Evolutionary conservation across 2,113 vertebrate species (phyloP).

Genomic region (Lasiurus borealis): DNA sequence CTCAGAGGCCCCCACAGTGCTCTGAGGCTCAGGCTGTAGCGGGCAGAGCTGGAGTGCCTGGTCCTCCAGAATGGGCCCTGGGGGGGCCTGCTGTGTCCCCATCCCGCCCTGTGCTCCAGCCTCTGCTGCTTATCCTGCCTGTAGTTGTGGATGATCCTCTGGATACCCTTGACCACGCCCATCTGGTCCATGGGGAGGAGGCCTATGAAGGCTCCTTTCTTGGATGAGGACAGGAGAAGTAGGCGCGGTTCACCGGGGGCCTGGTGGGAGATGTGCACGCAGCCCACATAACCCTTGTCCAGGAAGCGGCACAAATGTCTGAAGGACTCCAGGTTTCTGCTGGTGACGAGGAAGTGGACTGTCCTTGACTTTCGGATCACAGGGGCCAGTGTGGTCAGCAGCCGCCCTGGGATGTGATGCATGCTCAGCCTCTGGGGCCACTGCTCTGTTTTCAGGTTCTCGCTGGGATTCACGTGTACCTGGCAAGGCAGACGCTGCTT

Average conservation of each 20-base stretch:
- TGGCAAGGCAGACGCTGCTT: conserved; percentile 95
- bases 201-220: not conserved
- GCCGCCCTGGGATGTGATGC: conserved; percentile 95
- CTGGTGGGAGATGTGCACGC: not conserved
- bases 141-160: not conserved
- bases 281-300: conserved; percentile 92
- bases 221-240: not conserved
- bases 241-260: not conserved
- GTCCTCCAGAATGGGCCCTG: not conserved
- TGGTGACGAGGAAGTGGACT: conserved; percentile 96
- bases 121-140: not conserved
- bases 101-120: not conserved
- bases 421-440: conserved; percentile 97
- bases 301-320: conserved; percentile 95
- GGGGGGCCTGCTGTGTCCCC: not conserved
- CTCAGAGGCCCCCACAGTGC: not conserved
- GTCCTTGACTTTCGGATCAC: conserved; percentile 95
- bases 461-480: conserved; percentile 94
- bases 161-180: not conserved
- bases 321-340: conserved; percentile 95
- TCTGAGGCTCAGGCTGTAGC: not conserved
- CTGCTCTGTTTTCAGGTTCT: conserved; percentile 96
- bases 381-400: conserved; percentile 93
- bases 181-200: not conserved
- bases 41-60: not conserved